Evolutionary conservation across 2,888 invertebrate species (phyloP), one percentile per base, ranked within the genome.

Genomic region (Dendrolimus pini): DNA sequence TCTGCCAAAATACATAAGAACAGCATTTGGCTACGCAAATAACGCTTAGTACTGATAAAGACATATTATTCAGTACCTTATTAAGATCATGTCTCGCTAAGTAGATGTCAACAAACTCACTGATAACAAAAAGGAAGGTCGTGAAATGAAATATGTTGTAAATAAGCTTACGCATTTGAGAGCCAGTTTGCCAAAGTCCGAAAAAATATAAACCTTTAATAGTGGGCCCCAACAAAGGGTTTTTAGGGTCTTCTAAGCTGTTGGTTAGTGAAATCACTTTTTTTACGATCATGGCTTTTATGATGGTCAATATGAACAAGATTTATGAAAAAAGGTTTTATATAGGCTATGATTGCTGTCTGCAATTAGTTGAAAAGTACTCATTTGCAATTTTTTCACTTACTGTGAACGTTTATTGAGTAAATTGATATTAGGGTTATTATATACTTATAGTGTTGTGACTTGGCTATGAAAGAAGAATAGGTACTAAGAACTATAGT

Each of bases 151-250:
- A 2, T 14, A 70, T 52, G 58, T 74, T 73, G 60, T 65, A 82
- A 30, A 61, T 54, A 41, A 58, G 58, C 41, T 66, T 76, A n/a
- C 70, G 71, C 41, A 70, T 64, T 65, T 66, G 76, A 58, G 63
- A 62, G 9, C 71, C 72, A 41, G 65, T 68, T 65, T 75, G 73
- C 79, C 77, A 79, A 55, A 83, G 66, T 18, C 85, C 83, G 56
- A 79, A 79, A 8, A 75, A 66, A 63, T 76, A 73, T 52, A 86
- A 74, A 10, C 71, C 77, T 64, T 72, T 80, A 56, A 85, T 68
- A 56, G 76, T 80, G 9, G 85, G 85, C 1, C 83, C 85, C 58
- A 85, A 63, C 61, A 84, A 72, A 58, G 85, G 85, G 63, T 82
- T 63, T 42, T 74, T 63, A 30, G 76, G 69, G 60, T 83, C 72